phyloP scores from a whole-genome alignment of 2,888 invertebrate species.

The Drosophila longiperda region DNA sequence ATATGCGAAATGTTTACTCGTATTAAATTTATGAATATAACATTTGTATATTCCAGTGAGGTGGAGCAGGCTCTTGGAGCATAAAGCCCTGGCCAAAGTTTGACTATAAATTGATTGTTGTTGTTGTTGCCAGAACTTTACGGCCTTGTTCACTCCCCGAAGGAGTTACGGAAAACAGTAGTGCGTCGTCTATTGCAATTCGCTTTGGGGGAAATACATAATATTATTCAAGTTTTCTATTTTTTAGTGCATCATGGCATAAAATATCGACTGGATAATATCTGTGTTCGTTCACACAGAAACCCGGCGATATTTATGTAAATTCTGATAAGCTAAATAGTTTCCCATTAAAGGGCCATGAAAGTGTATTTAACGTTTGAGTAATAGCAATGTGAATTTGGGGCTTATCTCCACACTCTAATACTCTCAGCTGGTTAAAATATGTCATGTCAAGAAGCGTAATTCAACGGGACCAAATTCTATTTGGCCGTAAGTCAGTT shows the following conservation, averaged over 20 bases:
- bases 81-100: slow-evolving; percentile 54
- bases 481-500: slow-evolving; percentile 1
- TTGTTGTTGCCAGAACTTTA: slow-evolving; percentile 43
- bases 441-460: neutral
- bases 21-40: slow-evolving; percentile 80
- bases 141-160: slow-evolving; percentile 26
- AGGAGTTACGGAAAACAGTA: slow-evolving; percentile 35
- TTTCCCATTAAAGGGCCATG: neutral
- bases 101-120: slow-evolving; percentile 66
- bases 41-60: slow-evolving; percentile 59
- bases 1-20: slow-evolving; percentile 75
- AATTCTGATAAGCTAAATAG: slow-evolving; percentile 9
- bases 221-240: slow-evolving; percentile 61
- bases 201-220: slow-evolving; percentile 53
- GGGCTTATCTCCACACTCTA: neutral
- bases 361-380: neutral
- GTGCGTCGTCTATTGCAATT: slow-evolving; percentile 47
- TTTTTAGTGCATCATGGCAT: slow-evolving; percentile 57
- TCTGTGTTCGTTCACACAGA: slow-evolving; percentile 2
- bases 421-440: neutral
- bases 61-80: slow-evolving; percentile 41
- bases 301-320: neutral
- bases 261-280: slow-evolving; percentile 56
- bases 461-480: neutral
- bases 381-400: neutral